Conservation (phyloP, 2,113 vertebrate species). For the Burhinus oedicnemus region DNA sequence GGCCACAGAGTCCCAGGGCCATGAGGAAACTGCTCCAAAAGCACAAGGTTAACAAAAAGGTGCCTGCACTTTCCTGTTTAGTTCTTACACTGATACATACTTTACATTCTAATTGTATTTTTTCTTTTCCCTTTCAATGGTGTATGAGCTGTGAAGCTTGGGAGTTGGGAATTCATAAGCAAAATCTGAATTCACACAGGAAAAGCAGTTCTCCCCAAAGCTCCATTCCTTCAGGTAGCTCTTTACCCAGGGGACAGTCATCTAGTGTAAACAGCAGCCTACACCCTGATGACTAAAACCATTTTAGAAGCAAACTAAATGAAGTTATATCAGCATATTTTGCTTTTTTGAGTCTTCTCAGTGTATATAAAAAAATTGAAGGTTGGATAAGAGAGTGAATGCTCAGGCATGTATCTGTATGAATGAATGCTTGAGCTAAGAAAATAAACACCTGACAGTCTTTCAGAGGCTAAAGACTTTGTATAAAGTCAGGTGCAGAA, state of each 20-base stretch:
- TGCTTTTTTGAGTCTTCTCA: not conserved
- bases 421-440: not conserved
- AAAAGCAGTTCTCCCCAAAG: slow-evolving; percentile 16
- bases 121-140: not conserved
- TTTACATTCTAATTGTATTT: not conserved
- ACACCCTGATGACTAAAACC: slow-evolving; percentile 24
- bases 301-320: slow-evolving; percentile 29
- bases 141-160: not conserved
- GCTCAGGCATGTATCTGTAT: not conserved
- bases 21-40: not conserved
- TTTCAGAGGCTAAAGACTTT: not conserved
- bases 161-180: not conserved
- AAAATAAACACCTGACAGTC: not conserved
- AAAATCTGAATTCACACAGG: not conserved
- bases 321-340: slow-evolving; percentile 3
- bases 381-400: not conserved
- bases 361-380: not conserved
- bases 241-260: slow-evolving; percentile 2
- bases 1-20: not conserved
- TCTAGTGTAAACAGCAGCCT: slow-evolving; percentile 46
- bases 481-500: not conserved
- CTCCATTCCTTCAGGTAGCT: slow-evolving; percentile 27
- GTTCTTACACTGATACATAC: not conserved
- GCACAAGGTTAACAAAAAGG: not conserved
- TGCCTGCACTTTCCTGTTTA: not conserved